phyloP scores from a whole-genome alignment of 2,797 vertebrate species.

The Rhinophrynus dorsalis region DNA sequence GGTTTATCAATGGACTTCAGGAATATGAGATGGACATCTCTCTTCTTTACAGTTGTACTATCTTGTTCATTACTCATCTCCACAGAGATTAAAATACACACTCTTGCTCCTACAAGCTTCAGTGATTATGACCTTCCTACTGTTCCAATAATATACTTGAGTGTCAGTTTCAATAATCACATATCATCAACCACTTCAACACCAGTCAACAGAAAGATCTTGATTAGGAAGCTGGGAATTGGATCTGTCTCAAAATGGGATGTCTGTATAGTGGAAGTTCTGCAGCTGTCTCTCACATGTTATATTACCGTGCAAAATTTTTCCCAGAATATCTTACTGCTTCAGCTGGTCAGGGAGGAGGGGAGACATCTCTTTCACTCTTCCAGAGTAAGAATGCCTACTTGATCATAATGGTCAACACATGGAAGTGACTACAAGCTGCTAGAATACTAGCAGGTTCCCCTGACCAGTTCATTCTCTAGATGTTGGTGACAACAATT shows the following conservation, averaged over 20 bases:
- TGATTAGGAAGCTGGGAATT: slow-evolving; percentile 35
- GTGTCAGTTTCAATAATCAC: slow-evolving; percentile 29
- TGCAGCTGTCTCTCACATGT: slow-evolving; percentile 32
- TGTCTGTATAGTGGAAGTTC: neutral
- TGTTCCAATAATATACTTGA: slow-evolving; percentile 27
- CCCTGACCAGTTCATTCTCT: too few species aligned
- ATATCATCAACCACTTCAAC: slow-evolving; percentile 32
- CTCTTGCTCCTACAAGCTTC: too few species aligned
- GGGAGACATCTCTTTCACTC: slow-evolving; percentile 37
- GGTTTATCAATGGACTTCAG: too few species aligned
- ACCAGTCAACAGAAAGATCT: slow-evolving; percentile 26
- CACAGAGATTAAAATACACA: too few species aligned
- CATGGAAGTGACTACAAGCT: neutral
- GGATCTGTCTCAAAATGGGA: slow-evolving; percentile 21
- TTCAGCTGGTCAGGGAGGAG: slow-evolving; percentile 41
- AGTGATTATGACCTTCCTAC: slow-evolving; percentile 3
- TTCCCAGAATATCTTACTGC: slow-evolving; percentile 49
- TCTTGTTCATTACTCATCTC: too few species aligned
- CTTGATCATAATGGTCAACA: slow-evolving; percentile 4
- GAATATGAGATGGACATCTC: too few species aligned
- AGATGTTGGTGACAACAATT: too few species aligned
- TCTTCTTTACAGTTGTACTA: too few species aligned
- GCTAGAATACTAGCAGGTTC: too few species aligned
- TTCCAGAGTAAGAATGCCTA: slow-evolving; percentile 13
- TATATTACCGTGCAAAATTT: slow-evolving; percentile 16